These are phyloP conservation scores for Danaus melanippus DNA, from an alignment of 1,140 invertebrate genomes.

Conservation along the genomic window DNA sequence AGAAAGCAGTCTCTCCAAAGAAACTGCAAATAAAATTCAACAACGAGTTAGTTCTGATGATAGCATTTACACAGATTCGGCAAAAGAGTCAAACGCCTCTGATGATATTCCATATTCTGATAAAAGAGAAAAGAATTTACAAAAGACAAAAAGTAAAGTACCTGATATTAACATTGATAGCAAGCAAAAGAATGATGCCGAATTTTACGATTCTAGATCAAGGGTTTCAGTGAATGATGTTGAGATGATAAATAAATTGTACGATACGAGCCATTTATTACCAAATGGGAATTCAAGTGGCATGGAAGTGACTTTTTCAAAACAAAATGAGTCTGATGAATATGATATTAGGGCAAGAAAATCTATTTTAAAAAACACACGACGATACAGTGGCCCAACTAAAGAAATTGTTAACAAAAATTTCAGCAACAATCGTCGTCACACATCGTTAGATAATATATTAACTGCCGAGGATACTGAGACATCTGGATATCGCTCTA, in stretches of 20 bases:
- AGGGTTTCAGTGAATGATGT: constrained; percentile 3
- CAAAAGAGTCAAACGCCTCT: constrained; percentile 57
- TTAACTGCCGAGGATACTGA: constrained; percentile 67
- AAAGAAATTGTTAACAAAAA: constrained; percentile 29
- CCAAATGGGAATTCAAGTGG: constrained; percentile 6
- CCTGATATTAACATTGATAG: constrained; percentile 16
- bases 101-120: constrained; percentile 38
- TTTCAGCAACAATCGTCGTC: constrained; percentile 16
- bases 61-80: constrained; percentile 59
- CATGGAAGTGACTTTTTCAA: neutral
- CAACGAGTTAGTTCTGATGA: constrained; percentile 38
- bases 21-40: constrained; percentile 28
- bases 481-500: constrained; percentile 74
- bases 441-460: constrained; percentile 32
- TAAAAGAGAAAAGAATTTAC: constrained; percentile 35
- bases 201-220: constrained; percentile 1
- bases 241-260: constrained; percentile 4
- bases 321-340: constrained; percentile 9
- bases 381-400: constrained; percentile 41
- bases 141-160: constrained; percentile 38
- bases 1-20: constrained; percentile 49
- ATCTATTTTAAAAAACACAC: constrained; percentile 54
- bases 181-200: constrained; percentile 7
- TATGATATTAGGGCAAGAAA: constrained; percentile 38
- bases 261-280: neutral